phyloP scores from a whole-genome alignment of 2,113 vertebrate genomes.

The Theristicus caerulescens region DNA sequence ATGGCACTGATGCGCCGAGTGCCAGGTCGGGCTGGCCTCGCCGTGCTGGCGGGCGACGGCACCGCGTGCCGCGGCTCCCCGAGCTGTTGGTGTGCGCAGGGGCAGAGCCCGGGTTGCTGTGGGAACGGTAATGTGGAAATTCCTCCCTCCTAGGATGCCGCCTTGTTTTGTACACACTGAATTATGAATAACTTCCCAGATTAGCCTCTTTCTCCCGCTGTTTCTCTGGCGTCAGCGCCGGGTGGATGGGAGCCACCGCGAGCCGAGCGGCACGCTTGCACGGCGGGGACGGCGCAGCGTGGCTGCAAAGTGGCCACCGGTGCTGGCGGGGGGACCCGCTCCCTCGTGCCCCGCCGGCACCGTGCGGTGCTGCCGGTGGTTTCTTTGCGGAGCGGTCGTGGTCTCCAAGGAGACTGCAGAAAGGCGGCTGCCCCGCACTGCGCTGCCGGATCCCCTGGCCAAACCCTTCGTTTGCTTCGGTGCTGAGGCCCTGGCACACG shows the following conservation, averaged over 20 bases:
- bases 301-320: background rate
- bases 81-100: background rate
- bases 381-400: accelerated
- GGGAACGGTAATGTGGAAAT: background rate
- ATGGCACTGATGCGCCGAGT: no score
- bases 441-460: background rate
- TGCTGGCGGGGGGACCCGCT: background rate
- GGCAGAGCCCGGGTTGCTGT: background rate
- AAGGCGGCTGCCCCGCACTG: background rate
- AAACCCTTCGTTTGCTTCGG: background rate
- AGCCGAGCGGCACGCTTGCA: background rate
- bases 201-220: background rate
- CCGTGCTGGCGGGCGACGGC: accelerated
- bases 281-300: background rate
- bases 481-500: accelerated
- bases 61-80: background rate
- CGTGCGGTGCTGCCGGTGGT: background rate
- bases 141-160: background rate
- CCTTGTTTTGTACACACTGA: background rate
- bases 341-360: background rate
- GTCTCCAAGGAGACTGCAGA: background rate
- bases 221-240: background rate
- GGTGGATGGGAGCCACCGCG: background rate
- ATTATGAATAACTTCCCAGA: background rate
- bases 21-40: background rate